Evolutionary conservation across 2,113 vertebrate genomes (phyloP), one percentile per base, ranked within the genome.

Genomic region (Peromyscus leucopus): DNA sequence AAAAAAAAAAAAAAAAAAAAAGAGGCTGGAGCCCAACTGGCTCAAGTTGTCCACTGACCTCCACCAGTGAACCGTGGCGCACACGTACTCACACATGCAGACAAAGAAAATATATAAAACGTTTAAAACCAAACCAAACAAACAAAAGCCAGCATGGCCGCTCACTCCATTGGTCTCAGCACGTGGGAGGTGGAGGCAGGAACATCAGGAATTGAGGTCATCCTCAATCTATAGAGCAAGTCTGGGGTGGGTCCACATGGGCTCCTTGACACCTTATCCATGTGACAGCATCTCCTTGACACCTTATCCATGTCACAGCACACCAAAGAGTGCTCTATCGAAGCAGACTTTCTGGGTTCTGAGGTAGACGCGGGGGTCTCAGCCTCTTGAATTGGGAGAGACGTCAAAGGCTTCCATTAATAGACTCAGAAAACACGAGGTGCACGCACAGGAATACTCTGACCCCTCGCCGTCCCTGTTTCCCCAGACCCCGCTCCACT

Each of bases 401-500:
- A 28, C 3, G 48, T 51, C 57, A 24, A 69, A n/a, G 46, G 71
- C 86, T 82, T 76, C 63, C 24, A 9, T 26, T 67, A 33, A 31
- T 65, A 59, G 55, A 46, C 22, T 28, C 63, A 11, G 83, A 55
- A 42, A 21, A 59, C 22, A 74, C 75, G 15, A 87, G 7, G 19
- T 36, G 24, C 57, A 7, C 71, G 80, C 17, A 7, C 17, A 16
- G 42, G 59, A 67, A 28, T 89, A 21, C 31, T 1, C 5, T 1
- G 39, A 33, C 22, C 11, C 72, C 88, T 95, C 67, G 90, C 28
- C 4, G 36, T 51, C 24, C 13, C 85, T 92, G 13, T 90, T 90
- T 42, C 75, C 22, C 92, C 94, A 99, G 99, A 99, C 99, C 0
- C 99, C 99, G 0, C 98, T 99, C 42, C 99, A 99, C 97, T 97